Evolutionary conservation across 2,113 vertebrate species (phyloP), one percentile per base, ranked within the genome.

Genomic region (Ophthalmotilapia sp.): DNA sequence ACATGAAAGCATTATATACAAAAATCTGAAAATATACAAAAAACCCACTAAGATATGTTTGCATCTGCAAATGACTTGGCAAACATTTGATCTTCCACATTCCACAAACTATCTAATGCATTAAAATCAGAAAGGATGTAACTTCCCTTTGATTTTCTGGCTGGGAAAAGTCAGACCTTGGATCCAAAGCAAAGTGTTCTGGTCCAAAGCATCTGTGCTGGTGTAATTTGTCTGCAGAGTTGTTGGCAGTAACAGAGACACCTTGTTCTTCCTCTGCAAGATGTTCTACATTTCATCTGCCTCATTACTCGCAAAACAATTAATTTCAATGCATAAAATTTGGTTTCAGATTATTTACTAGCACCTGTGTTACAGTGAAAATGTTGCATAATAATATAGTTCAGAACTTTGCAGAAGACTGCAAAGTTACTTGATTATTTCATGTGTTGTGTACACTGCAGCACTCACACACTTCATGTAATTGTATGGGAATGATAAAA

Each of bases 121-220:
- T 87, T 86, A 23, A 75, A 82, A 89, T 90, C 82, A 80, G 82
- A 88, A 51, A 47, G 29, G 88, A 81, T 73, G 75, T 11, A 86
- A 84, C 85, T 77, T 90, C 81, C 75, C 89, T 93, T 91, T 92
- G 86, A 92, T 91, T 93, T 60, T 26, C 83, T 91, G 73, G 79
- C 89, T 86, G 49, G 6, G 40, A 68, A 84, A 87, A 88, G 60
- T 54, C 38, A 89, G 89, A 60, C 85, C 77, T 73, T 83, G 88
- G 82, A 86, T 86, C 81, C 79, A 77, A 83, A 89, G 86, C 84
- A 82, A 89, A 88, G 79, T 54, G 79, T 17, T 47, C 73, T 77
- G 73, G 73, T 33, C 73, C 73, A 73, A 75, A 86, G 80, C 89
- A 88, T 92, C 89, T 93, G 83, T 86, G 87, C 82, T 14, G 73